phyloP scores from a whole-genome alignment of 2,113 vertebrate species.

The Pseudois nayaur region DNA sequence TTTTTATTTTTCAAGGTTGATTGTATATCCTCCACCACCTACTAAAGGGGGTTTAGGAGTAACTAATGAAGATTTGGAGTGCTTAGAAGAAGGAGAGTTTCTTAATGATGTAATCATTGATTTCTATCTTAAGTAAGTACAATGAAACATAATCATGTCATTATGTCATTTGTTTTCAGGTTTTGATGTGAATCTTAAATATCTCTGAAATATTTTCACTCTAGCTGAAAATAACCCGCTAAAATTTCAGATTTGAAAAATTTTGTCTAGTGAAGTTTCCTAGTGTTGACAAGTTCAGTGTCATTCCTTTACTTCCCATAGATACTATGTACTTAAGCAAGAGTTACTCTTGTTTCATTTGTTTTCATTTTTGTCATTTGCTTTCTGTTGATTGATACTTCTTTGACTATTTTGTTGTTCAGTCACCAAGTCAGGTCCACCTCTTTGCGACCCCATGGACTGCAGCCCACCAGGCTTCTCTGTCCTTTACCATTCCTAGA shows the following conservation, averaged over 20 bases:
- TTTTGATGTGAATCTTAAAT: background rate
- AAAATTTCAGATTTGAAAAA: background rate
- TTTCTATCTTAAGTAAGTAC: slow-evolving; percentile 97
- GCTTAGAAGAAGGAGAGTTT: slow-evolving; percentile 95
- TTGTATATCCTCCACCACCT: slow-evolving; percentile 96
- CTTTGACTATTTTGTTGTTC: background rate
- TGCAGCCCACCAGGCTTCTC: background rate
- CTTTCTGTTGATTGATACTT: background rate
- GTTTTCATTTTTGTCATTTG: background rate
- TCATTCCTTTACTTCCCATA: background rate
- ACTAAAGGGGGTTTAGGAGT: slow-evolving; percentile 94
- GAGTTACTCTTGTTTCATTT: background rate
- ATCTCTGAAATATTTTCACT: slow-evolving; percentile 31
- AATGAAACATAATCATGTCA: background rate
- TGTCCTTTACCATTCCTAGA: background rate
- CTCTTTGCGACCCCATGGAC: background rate
- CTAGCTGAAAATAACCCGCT: background rate
- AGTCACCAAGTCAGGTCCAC: background rate
- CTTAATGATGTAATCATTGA: slow-evolving; percentile 99
- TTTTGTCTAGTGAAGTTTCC: background rate
- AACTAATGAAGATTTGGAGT: slow-evolving; percentile 94
- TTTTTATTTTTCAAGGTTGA: slow-evolving; percentile 85
- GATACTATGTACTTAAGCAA: background rate
- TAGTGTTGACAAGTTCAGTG: slow-evolving; percentile 15
- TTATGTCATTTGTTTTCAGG: background rate